phyloP scores from a whole-genome alignment of 2,888 invertebrate species.

The Mallateleia sp. region DNA sequence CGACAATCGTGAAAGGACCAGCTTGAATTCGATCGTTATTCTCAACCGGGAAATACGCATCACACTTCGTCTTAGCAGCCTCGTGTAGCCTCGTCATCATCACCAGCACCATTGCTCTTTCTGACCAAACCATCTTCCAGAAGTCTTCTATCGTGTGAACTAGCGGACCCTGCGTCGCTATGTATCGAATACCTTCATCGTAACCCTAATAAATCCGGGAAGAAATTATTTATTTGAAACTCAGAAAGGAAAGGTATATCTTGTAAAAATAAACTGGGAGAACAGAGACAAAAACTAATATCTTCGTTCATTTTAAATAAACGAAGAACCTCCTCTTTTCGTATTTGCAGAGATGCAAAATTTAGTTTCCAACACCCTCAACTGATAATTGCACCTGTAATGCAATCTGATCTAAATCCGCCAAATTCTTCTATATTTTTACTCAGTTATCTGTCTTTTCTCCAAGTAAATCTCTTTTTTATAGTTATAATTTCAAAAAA shows the following conservation, averaged over 20 bases:
- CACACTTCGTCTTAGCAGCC: constrained; percentile 96
- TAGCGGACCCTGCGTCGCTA: constrained; percentile 98
- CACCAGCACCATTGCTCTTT: constrained; percentile 92
- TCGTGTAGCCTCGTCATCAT: constrained; percentile 98
- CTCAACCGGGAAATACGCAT: constrained; percentile 95
- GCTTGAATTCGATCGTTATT: constrained; percentile 86
- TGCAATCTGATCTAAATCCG: too few relatives aligned
- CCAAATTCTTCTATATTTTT: too few relatives aligned
- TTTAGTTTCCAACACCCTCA: background rate
- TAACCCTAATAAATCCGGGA: constrained; percentile 93
- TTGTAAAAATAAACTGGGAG: too few relatives aligned
- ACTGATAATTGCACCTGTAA: too few relatives aligned
- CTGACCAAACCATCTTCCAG: constrained; percentile 95
- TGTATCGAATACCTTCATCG: constrained; percentile 96
- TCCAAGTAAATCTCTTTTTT: too few relatives aligned
- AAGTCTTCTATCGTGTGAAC: constrained; percentile 97
- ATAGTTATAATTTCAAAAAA: too few relatives aligned
- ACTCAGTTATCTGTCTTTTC: too few relatives aligned
- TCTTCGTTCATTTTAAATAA: too few relatives aligned
- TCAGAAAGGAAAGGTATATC: background rate
- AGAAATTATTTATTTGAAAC: constrained; percentile 2
- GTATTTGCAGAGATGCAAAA: too few relatives aligned
- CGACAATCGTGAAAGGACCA: constrained; percentile 90
- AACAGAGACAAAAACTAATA: too few relatives aligned
- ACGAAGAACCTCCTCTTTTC: too few relatives aligned